phyloP scores from a whole-genome alignment of 2,113 vertebrate species.

The Sorex araneus region DNA sequence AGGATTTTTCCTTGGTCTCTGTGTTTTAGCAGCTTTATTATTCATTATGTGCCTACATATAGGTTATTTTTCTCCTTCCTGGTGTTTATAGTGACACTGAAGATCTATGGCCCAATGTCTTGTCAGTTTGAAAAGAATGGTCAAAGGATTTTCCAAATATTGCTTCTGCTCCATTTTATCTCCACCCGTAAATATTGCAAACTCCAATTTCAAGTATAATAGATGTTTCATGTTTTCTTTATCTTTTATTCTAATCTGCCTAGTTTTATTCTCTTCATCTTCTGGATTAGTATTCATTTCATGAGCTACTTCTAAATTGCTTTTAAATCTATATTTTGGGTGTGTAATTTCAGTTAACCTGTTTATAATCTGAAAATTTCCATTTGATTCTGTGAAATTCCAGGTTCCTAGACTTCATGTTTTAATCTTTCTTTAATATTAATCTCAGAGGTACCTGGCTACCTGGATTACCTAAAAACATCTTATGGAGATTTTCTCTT shows the following conservation, averaged over 20 bases:
- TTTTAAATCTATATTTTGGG: background rate
- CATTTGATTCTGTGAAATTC: background rate
- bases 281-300: background rate
- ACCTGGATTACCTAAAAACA: background rate
- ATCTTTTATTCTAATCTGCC: background rate
- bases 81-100: background rate
- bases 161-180: background rate
- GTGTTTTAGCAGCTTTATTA: background rate
- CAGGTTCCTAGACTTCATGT: background rate
- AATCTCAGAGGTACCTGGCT: background rate
- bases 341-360: background rate
- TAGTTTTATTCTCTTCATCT: background rate
- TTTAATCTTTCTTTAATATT: conserved; percentile 14
- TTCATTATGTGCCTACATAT: background rate
- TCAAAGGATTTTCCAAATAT: background rate
- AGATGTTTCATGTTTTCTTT: background rate
- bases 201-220: background rate
- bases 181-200: background rate
- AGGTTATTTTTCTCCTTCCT: background rate
- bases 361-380: conserved; percentile 9
- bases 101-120: background rate
- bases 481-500: background rate
- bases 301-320: background rate
- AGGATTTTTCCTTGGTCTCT: background rate
- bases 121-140: background rate